Evolutionary conservation across 2,113 vertebrate genomes (phyloP).

Genomic region (Meles meles): DNA sequence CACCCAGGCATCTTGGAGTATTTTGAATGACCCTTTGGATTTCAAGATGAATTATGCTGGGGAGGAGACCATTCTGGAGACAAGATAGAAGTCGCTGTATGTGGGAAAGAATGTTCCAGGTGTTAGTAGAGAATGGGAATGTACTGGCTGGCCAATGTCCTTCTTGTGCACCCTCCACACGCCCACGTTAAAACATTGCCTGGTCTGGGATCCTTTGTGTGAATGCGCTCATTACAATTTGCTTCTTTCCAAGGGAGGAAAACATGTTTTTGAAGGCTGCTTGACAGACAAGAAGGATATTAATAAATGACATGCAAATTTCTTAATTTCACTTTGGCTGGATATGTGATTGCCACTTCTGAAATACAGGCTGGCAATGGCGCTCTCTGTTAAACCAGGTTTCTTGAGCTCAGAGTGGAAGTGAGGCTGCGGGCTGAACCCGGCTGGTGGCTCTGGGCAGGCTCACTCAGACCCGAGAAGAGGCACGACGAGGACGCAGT

Average conservation of each 20-base stretch:
- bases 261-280: conserved; percentile 75
- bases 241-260: conserved; percentile 65
- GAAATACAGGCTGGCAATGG: conserved; percentile 54
- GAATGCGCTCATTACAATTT: conserved; percentile 44
- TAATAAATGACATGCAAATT: conserved; percentile 79
- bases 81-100: fast-evolving
- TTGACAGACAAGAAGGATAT: conserved; percentile 77
- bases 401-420: neutral
- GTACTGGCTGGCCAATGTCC: neutral
- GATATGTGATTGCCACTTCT: conserved; percentile 67
- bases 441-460: neutral
- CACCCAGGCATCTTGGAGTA: neutral
- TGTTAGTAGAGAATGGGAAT: neutral
- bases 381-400: neutral
- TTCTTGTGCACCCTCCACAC: neutral
- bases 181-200: neutral
- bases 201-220: conserved; percentile 34
- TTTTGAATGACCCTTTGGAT: neutral
- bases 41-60: neutral
- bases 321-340: conserved; percentile 74
- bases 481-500: neutral
- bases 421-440: neutral
- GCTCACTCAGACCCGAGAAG: neutral
- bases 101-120: neutral
- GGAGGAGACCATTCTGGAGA: neutral